Base-by-base conservation (phyloP, 2,113 vertebrate genomes). In the Podiceps cristatus region DNA sequence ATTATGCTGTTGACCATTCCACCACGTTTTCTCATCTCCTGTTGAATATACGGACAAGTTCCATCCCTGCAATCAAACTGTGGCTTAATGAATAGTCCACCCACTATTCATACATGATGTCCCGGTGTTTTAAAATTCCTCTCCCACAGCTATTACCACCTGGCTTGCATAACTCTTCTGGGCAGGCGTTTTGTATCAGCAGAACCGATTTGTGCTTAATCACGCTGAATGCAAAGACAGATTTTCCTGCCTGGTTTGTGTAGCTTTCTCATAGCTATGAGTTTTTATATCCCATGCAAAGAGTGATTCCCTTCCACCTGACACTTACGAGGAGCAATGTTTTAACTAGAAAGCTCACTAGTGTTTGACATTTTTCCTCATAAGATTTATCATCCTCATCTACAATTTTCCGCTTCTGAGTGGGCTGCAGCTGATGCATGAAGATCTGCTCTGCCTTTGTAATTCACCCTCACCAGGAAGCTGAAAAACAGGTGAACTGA, bases 71-170 rank as follows among this genome's bases (percentile, higher is more conserved):
- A 73, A 60, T 18, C 44, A 47, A 89, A 44, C 42, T 6, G 0
- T 1, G 37, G 47, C 40, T 56, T n/a, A 66, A 60, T 2, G 18
- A 67, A 42, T 1, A 16, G 31, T 11, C 60, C 66, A 37, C 8
- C 53, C 45, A 10, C 66, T 3, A 9, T 4, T 50, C 73, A 19
- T 17, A 63, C 31, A 0, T 1, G 4, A 35, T 6, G 33, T 40
- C 49, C 68, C 4, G 1, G 42, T 8, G 59, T 5, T 50, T 52
- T 29, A 10, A 68, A 64, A 47, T 27, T 17, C 59, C 13, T 15
- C 59, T 77, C 42, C 25, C 45, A 1, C 40, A 20, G 50, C 28
- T 11, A 35, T 42, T 55, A 14, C 33, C 74, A 66, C 45, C 59
- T 28, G 35, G 11, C 40, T 50, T 6, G 42, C 42, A 1, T 11